phyloP scores from a whole-genome alignment of 2,888 invertebrate genomes.

The Stramonita haemastoma region DNA sequence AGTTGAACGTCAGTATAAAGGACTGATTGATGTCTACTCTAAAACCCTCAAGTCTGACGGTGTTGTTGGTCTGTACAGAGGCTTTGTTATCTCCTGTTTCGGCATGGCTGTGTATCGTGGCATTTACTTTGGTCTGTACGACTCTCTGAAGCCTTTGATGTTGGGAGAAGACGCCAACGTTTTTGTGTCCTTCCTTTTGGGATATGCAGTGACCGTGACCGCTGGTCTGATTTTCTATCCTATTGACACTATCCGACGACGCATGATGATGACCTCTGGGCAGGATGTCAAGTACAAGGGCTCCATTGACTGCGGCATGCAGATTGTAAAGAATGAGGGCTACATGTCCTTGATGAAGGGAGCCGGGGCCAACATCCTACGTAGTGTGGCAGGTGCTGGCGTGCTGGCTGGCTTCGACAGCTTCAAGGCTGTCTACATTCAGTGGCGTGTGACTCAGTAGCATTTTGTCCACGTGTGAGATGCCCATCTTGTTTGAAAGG shows the following conservation, averaged over 20 bases:
- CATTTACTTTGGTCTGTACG: constrained; percentile 78
- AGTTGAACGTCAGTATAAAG: constrained; percentile 88
- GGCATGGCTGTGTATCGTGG: constrained; percentile 78
- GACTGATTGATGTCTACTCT: constrained; percentile 82
- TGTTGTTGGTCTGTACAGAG: constrained; percentile 76
- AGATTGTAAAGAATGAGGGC: constrained; percentile 91
- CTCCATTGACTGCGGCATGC: constrained; percentile 93
- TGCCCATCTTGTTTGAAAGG: not conserved
- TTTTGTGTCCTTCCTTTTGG: constrained; percentile 69
- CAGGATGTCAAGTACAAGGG: constrained; percentile 82
- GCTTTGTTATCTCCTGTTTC: constrained; percentile 77
- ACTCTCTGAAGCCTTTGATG: constrained; percentile 76
- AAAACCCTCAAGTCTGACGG: constrained; percentile 77
- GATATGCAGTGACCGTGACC: constrained; percentile 85
- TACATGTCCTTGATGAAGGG: constrained; percentile 93
- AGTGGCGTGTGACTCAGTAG: constrained; percentile 42
- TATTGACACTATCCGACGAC: constrained; percentile 93
- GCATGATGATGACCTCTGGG: constrained; percentile 98
- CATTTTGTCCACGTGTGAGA: not conserved
- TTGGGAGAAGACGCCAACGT: constrained; percentile 72
- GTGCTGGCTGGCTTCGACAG: constrained; percentile 76
- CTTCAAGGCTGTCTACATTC: constrained; percentile 72
- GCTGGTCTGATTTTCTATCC: constrained; percentile 97
- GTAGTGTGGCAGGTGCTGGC: constrained; percentile 77
- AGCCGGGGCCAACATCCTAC: constrained; percentile 76